Base-by-base conservation (phyloP, 2,797 vertebrate species). In the Morus bassanus region DNA sequence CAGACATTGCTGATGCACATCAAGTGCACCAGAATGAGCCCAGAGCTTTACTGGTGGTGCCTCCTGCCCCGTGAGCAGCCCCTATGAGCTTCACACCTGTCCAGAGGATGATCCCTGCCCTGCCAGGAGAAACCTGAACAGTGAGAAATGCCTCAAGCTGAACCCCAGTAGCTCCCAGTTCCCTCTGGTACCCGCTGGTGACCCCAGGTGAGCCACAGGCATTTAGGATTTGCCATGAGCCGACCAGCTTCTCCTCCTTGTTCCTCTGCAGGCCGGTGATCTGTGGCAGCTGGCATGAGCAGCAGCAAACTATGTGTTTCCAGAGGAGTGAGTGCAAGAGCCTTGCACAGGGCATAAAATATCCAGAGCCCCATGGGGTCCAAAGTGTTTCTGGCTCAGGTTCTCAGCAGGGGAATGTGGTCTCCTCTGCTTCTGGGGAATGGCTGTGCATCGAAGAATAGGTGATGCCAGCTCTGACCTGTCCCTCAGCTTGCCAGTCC, bases 241-340 rank as follows among this genome's bases (percentile, higher is more conserved):
- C 2, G 4, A 17, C 21, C 2, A 11, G 24, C 28, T 92, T 85
- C 13, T 15, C 23, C 43, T 79, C 13, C 39, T n/a, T 37, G 13
- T 73, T 68, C 2, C 0, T 46, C 28, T 69, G 41, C 22, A 76
- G 45, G 80, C 39, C 7, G 4, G 31, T 6, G 11, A 25, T 65
- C 25, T 57, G 70, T 51, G n/a, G 24, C 50, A 88, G 30, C 24
- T 6, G 12, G 65, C 35, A 37, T 2, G 2, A 30, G 25, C 28
- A 61, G 39, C 3, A 3, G n/a, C 30, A 70, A 64, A 41, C 37
- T 11, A 5, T 0, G 0, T 31, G 5, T 59, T 82, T 70, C 43
- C 15, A 37, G 68, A 81, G 65, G 33, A 86, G 54, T 1, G 2
- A 88, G 22, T 51, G 41, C 33, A 59, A 48, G 35, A 75, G 48